A percentile compares a stretch with the other conserved stretches of the same genome.
phyloP scores from a whole-genome alignment of 2,888 invertebrate genomes.

The Noctuana brunneofusca region DNA sequence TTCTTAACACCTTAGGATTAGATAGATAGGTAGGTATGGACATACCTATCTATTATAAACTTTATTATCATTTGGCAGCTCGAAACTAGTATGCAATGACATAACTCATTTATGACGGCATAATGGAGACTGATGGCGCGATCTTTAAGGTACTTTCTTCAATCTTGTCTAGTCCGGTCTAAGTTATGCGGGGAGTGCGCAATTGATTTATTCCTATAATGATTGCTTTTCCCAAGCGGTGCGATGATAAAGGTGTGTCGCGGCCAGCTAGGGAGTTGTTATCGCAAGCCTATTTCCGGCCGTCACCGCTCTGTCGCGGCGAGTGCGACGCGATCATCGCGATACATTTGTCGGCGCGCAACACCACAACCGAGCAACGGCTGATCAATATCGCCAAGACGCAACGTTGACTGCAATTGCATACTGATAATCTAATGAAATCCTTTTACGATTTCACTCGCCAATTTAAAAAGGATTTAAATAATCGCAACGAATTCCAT shows the following conservation, averaged over 20 bases:
- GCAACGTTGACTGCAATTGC: constrained; percentile 68
- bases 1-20: neutral
- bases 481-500: constrained; percentile 38
- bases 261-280: constrained; percentile 74
- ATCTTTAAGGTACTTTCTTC: constrained; percentile 32
- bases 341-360: constrained; percentile 82
- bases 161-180: constrained; percentile 29
- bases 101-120: constrained; percentile 16
- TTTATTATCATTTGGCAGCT: neutral
- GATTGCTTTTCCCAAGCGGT: constrained; percentile 75
- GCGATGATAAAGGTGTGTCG: constrained; percentile 70
- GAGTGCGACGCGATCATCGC: constrained; percentile 71
- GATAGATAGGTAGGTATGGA: neutral
- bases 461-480: constrained; percentile 44
- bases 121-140: constrained; percentile 23
- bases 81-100: neutral
- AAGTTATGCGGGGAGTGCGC: constrained; percentile 46
- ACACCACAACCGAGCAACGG: constrained; percentile 52
- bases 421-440: constrained; percentile 72
- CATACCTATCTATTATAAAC: neutral
- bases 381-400: constrained; percentile 67
- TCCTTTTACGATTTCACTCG: constrained; percentile 53
- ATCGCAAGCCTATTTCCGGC: constrained; percentile 80
- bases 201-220: constrained; percentile 78
- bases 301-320: constrained; percentile 70